phyloP scores from a whole-genome alignment of 2,797 vertebrate genomes.

The Gymnocypris eckloni region DNA sequence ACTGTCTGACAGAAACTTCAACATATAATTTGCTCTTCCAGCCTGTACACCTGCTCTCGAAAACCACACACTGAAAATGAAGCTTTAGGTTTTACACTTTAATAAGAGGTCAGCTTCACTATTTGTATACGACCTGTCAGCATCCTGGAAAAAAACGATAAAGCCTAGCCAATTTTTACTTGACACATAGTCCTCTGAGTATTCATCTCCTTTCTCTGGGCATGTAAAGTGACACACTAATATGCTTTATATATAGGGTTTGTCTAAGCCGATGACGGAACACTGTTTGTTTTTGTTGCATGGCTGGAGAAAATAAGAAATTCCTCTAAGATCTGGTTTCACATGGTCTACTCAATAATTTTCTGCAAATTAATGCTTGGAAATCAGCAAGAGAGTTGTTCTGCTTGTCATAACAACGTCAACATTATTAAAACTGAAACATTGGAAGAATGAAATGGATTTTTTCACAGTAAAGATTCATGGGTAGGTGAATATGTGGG shows the following conservation, averaged over 20 bases:
- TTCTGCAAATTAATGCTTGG: constrained; percentile 26
- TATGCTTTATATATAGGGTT: constrained; percentile 15
- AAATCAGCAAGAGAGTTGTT: constrained; percentile 43
- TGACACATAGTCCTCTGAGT: constrained; percentile 19
- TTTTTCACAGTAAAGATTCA: constrained; percentile 12
- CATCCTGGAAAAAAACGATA: constrained; percentile 23
- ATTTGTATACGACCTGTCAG: constrained; percentile 26
- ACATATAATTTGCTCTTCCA: constrained; percentile 63
- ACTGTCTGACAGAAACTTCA: constrained; percentile 49
- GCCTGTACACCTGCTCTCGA: constrained; percentile 53
- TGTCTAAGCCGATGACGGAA: background rate
- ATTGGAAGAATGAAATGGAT: constrained; percentile 17
- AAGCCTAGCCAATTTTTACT: constrained; percentile 13
- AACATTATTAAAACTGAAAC: constrained; percentile 31
- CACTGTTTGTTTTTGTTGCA: constrained; percentile 36
- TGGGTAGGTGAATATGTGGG: constrained; percentile 12
- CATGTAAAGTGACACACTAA: constrained; percentile 26
- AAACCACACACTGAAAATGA: constrained; percentile 22
- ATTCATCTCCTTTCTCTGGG: constrained; percentile 7
- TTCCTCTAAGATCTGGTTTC: constrained; percentile 34
- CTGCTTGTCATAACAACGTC: constrained; percentile 37
- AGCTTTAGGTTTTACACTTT: constrained; percentile 17
- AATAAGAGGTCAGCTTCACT: constrained; percentile 47
- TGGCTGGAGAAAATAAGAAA: constrained; percentile 35
- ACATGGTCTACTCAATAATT: constrained; percentile 26